Conservation (phyloP, 2,797 vertebrate genomes). For the Aphelocoma californica region DNA sequence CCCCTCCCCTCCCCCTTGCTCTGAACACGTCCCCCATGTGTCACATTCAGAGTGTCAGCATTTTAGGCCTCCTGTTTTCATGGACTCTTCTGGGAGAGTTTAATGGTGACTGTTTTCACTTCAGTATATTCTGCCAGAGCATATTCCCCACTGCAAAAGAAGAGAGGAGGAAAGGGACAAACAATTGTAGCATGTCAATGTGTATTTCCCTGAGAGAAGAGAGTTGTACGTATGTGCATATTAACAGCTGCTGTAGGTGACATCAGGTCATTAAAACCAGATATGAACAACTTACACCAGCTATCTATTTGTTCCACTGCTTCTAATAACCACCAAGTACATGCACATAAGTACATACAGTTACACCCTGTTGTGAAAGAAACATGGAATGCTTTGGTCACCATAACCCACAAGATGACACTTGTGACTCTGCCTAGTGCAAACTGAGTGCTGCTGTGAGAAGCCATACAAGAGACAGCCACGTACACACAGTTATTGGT, state of each 20-base stretch:
- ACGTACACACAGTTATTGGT: fast-evolving
- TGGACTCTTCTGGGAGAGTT: constrained; percentile 81
- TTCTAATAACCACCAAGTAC: not conserved
- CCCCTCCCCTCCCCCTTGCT: constrained; percentile 28
- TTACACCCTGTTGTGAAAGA: not conserved
- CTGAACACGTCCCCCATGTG: not conserved
- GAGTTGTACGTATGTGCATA: not conserved
- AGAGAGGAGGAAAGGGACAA: not conserved
- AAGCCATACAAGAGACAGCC: not conserved
- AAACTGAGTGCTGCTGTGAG: not conserved
- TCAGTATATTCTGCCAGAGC: constrained; percentile 90
- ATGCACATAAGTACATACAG: not conserved
- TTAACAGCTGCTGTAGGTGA: not conserved
- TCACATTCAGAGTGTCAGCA: constrained; percentile 69
- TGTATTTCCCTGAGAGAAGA: not conserved
- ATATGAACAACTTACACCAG: not conserved
- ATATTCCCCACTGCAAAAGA: constrained; percentile 86
- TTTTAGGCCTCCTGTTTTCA: constrained; percentile 56
- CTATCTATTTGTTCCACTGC: not conserved
- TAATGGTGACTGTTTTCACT: constrained; percentile 94
- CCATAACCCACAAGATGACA: not conserved
- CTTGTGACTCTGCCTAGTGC: not conserved
- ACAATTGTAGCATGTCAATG: not conserved
- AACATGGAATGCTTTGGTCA: not conserved
- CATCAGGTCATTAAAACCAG: not conserved